Conservation (phyloP, 92 coral and sea anemone genomes). For the Porites cylindrica region DNA sequence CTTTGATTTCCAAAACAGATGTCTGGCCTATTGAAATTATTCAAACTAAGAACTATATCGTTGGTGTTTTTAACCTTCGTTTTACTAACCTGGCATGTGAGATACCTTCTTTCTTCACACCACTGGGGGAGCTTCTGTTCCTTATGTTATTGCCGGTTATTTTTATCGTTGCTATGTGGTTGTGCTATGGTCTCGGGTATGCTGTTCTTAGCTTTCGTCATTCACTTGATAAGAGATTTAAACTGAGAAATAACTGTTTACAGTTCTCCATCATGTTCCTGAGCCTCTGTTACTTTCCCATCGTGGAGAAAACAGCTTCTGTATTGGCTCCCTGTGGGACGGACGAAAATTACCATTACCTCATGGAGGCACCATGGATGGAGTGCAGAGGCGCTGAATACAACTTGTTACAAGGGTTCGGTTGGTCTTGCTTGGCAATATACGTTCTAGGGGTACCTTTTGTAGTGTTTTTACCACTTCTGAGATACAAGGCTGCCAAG, state of each 20-base stretch:
- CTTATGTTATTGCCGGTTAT: slow-evolving; percentile 64
- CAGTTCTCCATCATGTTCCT: slow-evolving; percentile 53
- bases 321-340: slow-evolving; percentile 59
- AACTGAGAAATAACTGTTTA: slow-evolving; percentile 42
- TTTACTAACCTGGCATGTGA: slow-evolving; percentile 69
- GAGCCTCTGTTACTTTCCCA: slow-evolving; percentile 68
- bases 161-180: slow-evolving; percentile 50
- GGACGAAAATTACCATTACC: slow-evolving; percentile 27
- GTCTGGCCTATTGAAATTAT: slow-evolving; percentile 62
- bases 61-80: slow-evolving; percentile 64
- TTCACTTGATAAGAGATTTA: neutral
- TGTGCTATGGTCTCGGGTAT: slow-evolving; percentile 41
- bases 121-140: slow-evolving; percentile 51
- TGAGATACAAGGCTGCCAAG: slow-evolving; percentile 1
- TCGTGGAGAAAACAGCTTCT: slow-evolving; percentile 58
- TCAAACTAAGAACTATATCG: slow-evolving; percentile 59
- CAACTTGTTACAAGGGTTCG: slow-evolving; percentile 42
- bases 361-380: slow-evolving; percentile 71
- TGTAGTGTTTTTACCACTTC: slow-evolving; percentile 56
- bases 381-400: slow-evolving; percentile 50
- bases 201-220: neutral
- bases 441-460: slow-evolving; percentile 59
- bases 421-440: slow-evolving; percentile 46
- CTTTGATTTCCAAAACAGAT: slow-evolving; percentile 55
- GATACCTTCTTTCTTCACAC: slow-evolving; percentile 60